phyloP scores from a whole-genome alignment of 1,140 invertebrate genomes.

The Chionoecetes opilio region DNA sequence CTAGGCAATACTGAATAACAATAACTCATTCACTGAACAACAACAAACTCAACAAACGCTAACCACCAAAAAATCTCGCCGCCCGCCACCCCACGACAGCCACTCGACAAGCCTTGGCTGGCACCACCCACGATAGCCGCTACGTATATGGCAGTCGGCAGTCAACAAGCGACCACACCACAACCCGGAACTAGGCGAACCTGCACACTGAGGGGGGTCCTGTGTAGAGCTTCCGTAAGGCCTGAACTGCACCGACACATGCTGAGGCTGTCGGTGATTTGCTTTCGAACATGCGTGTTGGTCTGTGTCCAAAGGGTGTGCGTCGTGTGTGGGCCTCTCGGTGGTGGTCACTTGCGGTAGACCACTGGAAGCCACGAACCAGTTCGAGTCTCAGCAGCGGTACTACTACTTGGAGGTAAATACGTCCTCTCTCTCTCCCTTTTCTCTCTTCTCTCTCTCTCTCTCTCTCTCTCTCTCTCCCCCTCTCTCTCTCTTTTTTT shows the following conservation, averaged over 20 bases:
- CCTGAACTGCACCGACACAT: neutral
- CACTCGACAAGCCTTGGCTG: too few relatives aligned
- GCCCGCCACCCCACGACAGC: too few relatives aligned
- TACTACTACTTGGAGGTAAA: neutral
- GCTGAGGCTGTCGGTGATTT: neutral
- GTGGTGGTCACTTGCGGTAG: neutral
- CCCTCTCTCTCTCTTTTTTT: too few relatives aligned
- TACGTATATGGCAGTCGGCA: neutral
- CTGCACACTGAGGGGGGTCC: neutral
- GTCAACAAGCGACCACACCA: neutral
- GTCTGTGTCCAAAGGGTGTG: neutral
- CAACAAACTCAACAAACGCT: too few relatives aligned
- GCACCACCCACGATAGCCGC: neutral
- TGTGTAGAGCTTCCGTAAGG: neutral
- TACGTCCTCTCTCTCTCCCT: neutral
- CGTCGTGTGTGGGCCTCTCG: neutral
- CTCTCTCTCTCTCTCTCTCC: slow-evolving; percentile 3
- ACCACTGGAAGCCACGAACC: neutral
- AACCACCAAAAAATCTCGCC: too few relatives aligned
- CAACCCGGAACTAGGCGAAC: neutral
- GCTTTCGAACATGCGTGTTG: slow-evolving; percentile 25
- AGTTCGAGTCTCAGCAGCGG: too few relatives aligned
- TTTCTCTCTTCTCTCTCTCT: neutral
- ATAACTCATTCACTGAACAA: too few relatives aligned
- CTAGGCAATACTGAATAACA: too few relatives aligned